Evolutionary conservation across 1,140 invertebrate species (phyloP).

Genomic region (Drosophila leontia): DNA sequence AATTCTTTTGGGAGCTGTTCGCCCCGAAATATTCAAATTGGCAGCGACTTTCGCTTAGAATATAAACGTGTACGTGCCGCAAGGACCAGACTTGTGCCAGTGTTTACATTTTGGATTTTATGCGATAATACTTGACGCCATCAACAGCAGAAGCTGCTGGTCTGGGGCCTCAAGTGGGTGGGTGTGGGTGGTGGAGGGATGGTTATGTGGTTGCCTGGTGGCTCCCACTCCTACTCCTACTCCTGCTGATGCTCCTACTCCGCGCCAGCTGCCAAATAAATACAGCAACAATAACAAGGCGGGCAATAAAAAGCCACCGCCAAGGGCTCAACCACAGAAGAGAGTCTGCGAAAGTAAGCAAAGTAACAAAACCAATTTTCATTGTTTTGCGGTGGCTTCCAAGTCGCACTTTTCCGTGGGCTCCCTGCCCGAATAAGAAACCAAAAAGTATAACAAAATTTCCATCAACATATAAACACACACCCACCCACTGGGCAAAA

Average conservation of each 20-base stretch:
- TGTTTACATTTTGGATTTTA: slow-evolving; percentile 83
- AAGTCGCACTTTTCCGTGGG: slow-evolving; percentile 28
- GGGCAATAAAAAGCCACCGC: slow-evolving; percentile 76
- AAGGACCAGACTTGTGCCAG: slow-evolving; percentile 48
- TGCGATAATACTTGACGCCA: slow-evolving; percentile 78
- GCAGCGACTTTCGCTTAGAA: slow-evolving; percentile 52
- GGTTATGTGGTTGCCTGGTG: slow-evolving; percentile 9
- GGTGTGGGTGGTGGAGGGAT: background rate
- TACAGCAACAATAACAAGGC: slow-evolving; percentile 73
- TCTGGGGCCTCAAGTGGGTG: slow-evolving; percentile 4
- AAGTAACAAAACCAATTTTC: slow-evolving; percentile 82
- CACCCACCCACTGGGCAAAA: slow-evolving; percentile 5
- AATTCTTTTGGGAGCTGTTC: slow-evolving; percentile 31
- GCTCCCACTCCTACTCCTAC: background rate
- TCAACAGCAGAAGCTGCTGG: slow-evolving; percentile 42
- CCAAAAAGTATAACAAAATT: slow-evolving; percentile 76
- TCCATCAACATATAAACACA: slow-evolving; percentile 49
- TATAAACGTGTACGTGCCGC: slow-evolving; percentile 69
- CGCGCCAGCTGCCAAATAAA: slow-evolving; percentile 70
- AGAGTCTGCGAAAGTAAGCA: slow-evolving; percentile 56
- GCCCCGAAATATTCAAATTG: slow-evolving; percentile 56
- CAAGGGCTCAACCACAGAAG: slow-evolving; percentile 49
- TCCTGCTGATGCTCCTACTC: slow-evolving; percentile 1
- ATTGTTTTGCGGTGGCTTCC: slow-evolving; percentile 77
- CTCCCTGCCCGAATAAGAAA: slow-evolving; percentile 46